Evolutionary conservation across 2,797 vertebrate species (phyloP).

Genomic region (Rhinella marina): DNA sequence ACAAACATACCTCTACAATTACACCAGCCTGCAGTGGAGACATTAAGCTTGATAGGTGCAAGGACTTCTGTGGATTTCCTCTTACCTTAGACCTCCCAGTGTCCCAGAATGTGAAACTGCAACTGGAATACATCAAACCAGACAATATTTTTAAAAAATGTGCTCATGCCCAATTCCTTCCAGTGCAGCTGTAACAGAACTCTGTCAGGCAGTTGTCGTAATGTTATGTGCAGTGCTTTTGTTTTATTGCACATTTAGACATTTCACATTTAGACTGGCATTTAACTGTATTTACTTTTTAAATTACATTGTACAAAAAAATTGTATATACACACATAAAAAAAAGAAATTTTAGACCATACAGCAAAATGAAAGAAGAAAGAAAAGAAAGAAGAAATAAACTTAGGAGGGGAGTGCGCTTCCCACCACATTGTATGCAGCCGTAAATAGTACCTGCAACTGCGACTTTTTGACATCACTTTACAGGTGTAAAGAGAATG

Average conservation of each 20-base stretch:
- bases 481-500: no score
- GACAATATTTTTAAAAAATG: not conserved
- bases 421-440: no score
- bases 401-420: no score
- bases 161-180: not conserved
- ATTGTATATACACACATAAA: no score
- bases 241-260: not conserved
- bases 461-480: no score
- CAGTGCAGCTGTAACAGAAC: not conserved
- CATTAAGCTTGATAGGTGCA: not conserved
- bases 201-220: not conserved
- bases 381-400: no score
- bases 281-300: not conserved
- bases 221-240: not conserved
- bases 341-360: no score
- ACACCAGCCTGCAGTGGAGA: not conserved
- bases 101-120: not conserved
- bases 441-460: no score
- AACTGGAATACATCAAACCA: not conserved
- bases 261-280: not conserved
- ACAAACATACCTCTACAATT: not conserved
- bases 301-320: no score
- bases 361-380: no score
- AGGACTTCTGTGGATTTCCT: not conserved
- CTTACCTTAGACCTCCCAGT: not conserved